A percentile compares a stretch with the other conserved stretches of the same genome.
phyloP scores from a whole-genome alignment of 2,888 invertebrate species.

The Timema podura region DNA sequence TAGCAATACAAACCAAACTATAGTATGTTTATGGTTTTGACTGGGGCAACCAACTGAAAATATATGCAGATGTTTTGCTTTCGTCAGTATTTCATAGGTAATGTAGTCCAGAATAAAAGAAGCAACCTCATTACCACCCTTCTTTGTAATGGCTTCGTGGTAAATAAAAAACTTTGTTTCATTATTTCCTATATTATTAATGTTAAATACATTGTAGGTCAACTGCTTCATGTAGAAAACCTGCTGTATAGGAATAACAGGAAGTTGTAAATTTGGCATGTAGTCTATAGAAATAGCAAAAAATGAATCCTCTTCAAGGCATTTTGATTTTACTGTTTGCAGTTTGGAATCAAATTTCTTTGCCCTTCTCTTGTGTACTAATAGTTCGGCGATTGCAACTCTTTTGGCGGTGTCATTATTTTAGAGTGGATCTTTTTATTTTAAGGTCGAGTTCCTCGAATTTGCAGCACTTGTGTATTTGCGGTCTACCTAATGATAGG shows the following conservation, averaged over 20 bases:
- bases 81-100: neutral
- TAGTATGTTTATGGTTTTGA: neutral
- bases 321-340: constrained; percentile 7
- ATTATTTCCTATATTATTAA: neutral
- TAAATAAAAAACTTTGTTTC: neutral
- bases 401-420: neutral
- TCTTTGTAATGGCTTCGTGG: neutral
- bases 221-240: neutral
- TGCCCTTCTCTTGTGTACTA: neutral
- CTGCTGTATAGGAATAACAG: neutral
- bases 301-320: neutral
- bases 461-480: neutral
- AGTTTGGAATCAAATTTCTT: neutral
- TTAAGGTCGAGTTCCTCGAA: neutral
- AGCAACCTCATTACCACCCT: neutral
- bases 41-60: neutral
- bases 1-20: neutral
- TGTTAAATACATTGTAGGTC: constrained; percentile 10
- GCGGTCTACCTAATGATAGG: neutral
- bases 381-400: neutral
- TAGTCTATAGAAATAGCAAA: neutral
- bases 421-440: neutral
- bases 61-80: neutral
- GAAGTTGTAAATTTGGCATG: constrained; percentile 2
- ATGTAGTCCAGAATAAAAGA: neutral